Evolutionary conservation across 2,888 invertebrate genomes (phyloP), one percentile per base, ranked within the genome.

Genomic region (Drosophila prostipennis): DNA sequence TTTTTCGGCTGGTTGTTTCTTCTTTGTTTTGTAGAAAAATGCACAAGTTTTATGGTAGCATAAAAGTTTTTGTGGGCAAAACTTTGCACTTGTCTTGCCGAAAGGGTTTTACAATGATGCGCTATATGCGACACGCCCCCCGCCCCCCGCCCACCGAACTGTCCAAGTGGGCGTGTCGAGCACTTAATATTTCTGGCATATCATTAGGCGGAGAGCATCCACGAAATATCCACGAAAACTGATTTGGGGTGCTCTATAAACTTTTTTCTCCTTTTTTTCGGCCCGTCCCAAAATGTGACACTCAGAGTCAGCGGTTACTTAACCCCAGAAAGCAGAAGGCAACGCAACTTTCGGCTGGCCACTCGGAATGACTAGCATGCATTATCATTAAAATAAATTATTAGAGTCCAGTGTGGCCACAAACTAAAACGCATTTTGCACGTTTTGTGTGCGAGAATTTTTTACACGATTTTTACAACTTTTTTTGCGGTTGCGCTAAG

Each of bases 101-200:
- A 85, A 87, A 87, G 88, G 88, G 82, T 81, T 82, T 85, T 87
- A 87, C 81, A 82, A 87, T 87, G 87, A 84, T 84, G 87, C 85
- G 76, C 81, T 80, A 65, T 72, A 79, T 46, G 46, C 32, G 46
- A 46, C 46, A 46, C 29, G 84, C 60, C n/a, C 34, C 29, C 37
- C 43, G 10, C 29, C 29, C 29, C 26, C 37, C 7, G 19, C 19
- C 19, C 19, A 19, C 19, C 39, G 13, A 32, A 16, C 55, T 45
- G 68, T 65, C 76, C 70, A 76, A 77, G 78, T 77, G 61, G 72
- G 78, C 75, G 78, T 72, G 63, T 55, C 60, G 48, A 63, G 73
- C 73, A 87, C 79, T 87, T 82, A 78, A 81, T 87, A 73, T 75
- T 74, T 74, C 73, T 52, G 76, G 70, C 79, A 76, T 76, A 68